phyloP scores from a whole-genome alignment of 1,140 invertebrate genomes.

The Odontomachus brunneus region DNA sequence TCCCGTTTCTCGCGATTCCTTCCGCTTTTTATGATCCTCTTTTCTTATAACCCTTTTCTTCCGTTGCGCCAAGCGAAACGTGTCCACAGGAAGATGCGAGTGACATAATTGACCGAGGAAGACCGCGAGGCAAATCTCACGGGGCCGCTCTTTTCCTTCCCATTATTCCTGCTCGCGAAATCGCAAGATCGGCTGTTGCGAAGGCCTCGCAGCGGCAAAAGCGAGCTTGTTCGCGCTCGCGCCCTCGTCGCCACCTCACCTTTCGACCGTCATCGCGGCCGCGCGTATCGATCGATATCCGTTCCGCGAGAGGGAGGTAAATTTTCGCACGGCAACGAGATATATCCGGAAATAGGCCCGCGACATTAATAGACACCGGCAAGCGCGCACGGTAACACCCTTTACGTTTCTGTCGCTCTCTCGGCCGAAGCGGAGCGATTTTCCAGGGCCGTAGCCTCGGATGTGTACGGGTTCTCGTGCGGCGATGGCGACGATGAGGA shows the following conservation, averaged over 20 bases:
- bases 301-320: slow-evolving; percentile 60
- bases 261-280: slow-evolving; percentile 46
- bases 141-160: neutral
- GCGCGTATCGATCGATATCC: slow-evolving; percentile 69
- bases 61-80: too few relatives aligned
- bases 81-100: too few relatives aligned
- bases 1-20: too few relatives aligned
- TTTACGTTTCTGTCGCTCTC: slow-evolving; percentile 33
- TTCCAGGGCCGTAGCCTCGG: slow-evolving; percentile 53
- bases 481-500: slow-evolving; percentile 32
- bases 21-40: too few relatives aligned
- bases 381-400: slow-evolving; percentile 62
- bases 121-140: too few relatives aligned
- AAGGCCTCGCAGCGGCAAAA: neutral
- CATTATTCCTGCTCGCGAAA: neutral
- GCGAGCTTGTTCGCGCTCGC: neutral
- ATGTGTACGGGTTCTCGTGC: slow-evolving; percentile 38
- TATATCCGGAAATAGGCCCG: slow-evolving; percentile 75
- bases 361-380: slow-evolving; percentile 74
- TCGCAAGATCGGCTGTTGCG: neutral
- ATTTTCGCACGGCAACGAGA: slow-evolving; percentile 76
- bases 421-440: slow-evolving; percentile 45
- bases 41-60: too few relatives aligned
- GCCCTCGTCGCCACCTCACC: slow-evolving; percentile 22
- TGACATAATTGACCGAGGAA: too few relatives aligned